Evolutionary conservation across 2,888 invertebrate species (phyloP), one percentile per base, ranked within the genome.

Genomic region (Apamea epomidion): DNA sequence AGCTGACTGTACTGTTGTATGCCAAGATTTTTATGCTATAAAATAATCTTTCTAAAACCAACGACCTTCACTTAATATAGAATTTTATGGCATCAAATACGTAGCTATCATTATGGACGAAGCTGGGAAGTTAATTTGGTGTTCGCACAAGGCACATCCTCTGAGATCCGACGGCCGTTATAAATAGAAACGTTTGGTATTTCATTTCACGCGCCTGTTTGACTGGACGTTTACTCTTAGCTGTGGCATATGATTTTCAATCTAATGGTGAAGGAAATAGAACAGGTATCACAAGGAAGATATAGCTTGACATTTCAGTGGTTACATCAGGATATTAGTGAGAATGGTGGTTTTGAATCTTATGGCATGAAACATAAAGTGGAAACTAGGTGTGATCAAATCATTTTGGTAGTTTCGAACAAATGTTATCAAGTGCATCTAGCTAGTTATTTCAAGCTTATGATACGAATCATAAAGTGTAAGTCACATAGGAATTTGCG

Each of bases 121-220:
- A 78, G 80, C 79, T 68, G 77, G 78, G 75, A 74, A 89, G 89
- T 91, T 92, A 87, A 89, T 93, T 93, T 88, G 86, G 91, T 89
- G 89, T 90, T 91, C 83, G 90, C 88, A 82, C 78, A 83, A 85
- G 86, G 83, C 82, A 85, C 82, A 90, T 92, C 91, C 89, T 91
- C 89, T 74, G 85, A 91, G 85, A 92, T 91, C 85, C 89, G 90
- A 89, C 88, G 78, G 87, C 74, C 58, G 82, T 88, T 93, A 93
- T 91, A 92, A 92, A 93, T 93, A 93, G 92, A 89, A 81, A 62
- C 89, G 90, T 89, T 91, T 92, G 93, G 89, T 88, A 89, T 91
- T 92, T 90, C 90, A 89, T 91, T 92, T 90, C 90, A 92, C 90
- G 87, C 91, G 90, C 85, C 88, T 87, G 83, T 78, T 87, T 80